These are phyloP conservation scores for Stenotaenia linearis DNA, from an alignment of 2,888 invertebrate genomes.

Conservation along the genomic window DNA sequence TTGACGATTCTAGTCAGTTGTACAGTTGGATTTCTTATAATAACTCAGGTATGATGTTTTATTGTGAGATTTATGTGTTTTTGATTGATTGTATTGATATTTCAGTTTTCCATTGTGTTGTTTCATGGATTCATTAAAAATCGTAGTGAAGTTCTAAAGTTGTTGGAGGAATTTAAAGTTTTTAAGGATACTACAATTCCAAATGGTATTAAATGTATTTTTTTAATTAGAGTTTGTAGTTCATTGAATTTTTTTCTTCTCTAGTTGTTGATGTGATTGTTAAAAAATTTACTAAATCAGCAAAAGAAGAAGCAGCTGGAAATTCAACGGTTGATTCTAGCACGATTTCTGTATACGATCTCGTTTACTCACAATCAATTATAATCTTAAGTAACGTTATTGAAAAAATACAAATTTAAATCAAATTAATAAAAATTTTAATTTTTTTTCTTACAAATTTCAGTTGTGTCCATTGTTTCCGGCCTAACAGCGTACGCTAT, in stretches of 20 bases:
- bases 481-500: not conserved
- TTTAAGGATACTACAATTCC: not conserved
- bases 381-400: not conserved
- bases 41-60: not conserved
- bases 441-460: not conserved
- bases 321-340: not conserved
- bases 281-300: not conserved
- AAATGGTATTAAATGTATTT: not conserved
- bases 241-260: not conserved
- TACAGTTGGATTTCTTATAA: not conserved
- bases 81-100: too few relatives aligned
- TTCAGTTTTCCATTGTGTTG: not conserved
- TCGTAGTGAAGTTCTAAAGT: not conserved
- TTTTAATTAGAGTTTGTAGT: not conserved
- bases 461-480: not conserved
- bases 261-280: not conserved
- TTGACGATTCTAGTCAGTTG: not conserved
- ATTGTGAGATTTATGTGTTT: too few relatives aligned
- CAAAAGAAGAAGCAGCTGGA: not conserved
- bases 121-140: not conserved
- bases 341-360: not conserved
- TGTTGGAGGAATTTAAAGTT: not conserved
- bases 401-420: too few relatives aligned
- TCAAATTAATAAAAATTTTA: not conserved
- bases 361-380: not conserved